Percentiles rank a stretch among this genome's conserved stretches.
These are phyloP conservation scores for Baccha elongata DNA, from an alignment of 2,888 invertebrate species.

Conservation along the genomic window DNA sequence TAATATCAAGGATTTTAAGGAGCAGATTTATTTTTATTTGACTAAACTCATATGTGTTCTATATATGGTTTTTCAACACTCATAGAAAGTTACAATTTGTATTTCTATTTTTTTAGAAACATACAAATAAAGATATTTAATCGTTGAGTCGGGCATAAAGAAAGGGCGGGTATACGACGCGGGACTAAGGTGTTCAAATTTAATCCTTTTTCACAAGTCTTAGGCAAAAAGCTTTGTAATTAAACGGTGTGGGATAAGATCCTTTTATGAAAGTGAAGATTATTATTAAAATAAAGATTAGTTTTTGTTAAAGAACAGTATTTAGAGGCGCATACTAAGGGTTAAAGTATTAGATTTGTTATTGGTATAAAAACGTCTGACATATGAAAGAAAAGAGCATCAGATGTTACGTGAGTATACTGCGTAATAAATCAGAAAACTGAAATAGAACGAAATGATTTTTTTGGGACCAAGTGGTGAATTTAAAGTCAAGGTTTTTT, in stretches of 20 bases:
- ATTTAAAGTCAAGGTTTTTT: too few species aligned
- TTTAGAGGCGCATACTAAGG: conserved; percentile 1
- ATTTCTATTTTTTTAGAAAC: background rate
- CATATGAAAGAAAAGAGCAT: too few species aligned
- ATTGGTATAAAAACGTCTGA: too few species aligned
- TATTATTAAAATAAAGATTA: conserved; percentile 40
- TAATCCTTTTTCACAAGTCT: conserved; percentile 43
- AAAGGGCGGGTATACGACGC: background rate
- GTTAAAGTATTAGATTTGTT: too few species aligned
- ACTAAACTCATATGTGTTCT: conserved; percentile 41
- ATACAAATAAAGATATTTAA: conserved; percentile 60
- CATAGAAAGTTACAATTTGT: too few species aligned
- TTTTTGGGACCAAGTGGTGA: too few species aligned
- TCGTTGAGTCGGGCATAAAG: conserved; percentile 7
- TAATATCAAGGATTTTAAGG: background rate
- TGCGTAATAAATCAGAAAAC: too few species aligned
- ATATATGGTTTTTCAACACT: too few species aligned
- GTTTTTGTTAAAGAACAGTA: conserved; percentile 8
- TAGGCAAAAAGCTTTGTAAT: conserved; percentile 21
- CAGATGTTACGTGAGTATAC: too few species aligned
- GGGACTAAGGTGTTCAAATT: conserved; percentile 46
- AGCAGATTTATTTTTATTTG: conserved; percentile 33
- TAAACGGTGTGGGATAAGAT: background rate
- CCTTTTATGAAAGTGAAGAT: conserved; percentile 17
- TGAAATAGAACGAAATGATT: too few species aligned